Base-by-base conservation (phyloP, 2,888 invertebrate genomes). In the Stictocephala bisonia region DNA sequence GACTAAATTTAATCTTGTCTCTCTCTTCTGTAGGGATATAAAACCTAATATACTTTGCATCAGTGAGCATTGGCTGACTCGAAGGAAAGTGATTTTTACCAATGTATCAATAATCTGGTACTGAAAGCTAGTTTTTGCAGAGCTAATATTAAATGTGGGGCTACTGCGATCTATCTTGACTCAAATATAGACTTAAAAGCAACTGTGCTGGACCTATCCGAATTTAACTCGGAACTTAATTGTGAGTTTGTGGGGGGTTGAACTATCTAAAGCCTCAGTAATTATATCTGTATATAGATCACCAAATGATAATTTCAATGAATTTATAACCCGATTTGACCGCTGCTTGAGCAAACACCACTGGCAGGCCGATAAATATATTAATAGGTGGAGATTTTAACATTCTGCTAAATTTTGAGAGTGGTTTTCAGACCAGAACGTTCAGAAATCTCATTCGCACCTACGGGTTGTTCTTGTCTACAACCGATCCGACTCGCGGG, bases 1-100 rank as follows among this genome's bases (percentile, higher is more conserved):
- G 18, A 56, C 29, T 4, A 60, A 60, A 22, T 22, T 60, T 60
- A 60, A 60, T 60, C 22, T 60, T 35, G 3, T 27, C 9, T 24
- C 60, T 2, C 18, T 60, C 11, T 35, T 40, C 40, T 24, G n/a
- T 22, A 40, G 40, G 7, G 35, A 40, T 40, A 35, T 40, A 20
- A 24, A 40, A 24, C 4, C 20, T 9, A 26, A 20, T 15, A 40
- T 60, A 11, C 22, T 56, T 3, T 56, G 56, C 31, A 1, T 15
- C 1, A n/a, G 15, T 56, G 56, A 56, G 31, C 56, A 56, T 31
- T 56, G 56, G 56, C 2, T 56, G 31, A 29, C 9, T 6, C 2
- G 11, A 31, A 31, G 2, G 56, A 56, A 31, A n/a, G n/a, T n/a
- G n/a, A n/a, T n/a, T n/a, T n/a, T n/a, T n/a, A n/a, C n/a, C n/a